Evolutionary conservation across 2,113 vertebrate genomes (phyloP).

Genomic region (Illadopsis cleaveri): DNA sequence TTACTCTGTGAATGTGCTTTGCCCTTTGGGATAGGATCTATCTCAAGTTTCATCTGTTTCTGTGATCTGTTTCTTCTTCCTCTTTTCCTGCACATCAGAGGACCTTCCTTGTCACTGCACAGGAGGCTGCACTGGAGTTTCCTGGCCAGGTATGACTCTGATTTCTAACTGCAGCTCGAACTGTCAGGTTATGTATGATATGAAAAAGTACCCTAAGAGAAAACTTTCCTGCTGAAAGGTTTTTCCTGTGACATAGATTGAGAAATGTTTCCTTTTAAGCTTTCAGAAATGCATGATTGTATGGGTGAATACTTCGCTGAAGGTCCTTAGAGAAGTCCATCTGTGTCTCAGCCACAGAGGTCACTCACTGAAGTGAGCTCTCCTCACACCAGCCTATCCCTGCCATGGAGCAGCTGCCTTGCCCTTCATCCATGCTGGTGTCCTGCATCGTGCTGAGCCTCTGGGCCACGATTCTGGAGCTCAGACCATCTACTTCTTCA

Average conservation of each 20-base stretch:
- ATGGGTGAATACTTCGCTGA: background rate
- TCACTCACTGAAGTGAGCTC: background rate
- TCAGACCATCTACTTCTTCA: background rate
- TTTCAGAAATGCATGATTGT: background rate
- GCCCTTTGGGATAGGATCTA: background rate
- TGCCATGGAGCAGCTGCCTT: background rate
- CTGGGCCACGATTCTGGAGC: background rate
- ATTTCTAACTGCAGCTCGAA: background rate
- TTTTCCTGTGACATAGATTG: background rate
- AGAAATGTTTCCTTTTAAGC: background rate
- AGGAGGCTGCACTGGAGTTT: background rate
- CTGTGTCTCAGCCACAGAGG: background rate
- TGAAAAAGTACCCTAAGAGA: background rate
- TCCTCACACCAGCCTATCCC: background rate
- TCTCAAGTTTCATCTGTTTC: background rate
- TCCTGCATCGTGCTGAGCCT: background rate
- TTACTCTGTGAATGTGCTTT: background rate
- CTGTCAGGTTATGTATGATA: background rate
- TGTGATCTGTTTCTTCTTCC: no score
- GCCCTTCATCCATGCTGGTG: background rate
- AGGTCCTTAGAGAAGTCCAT: background rate
- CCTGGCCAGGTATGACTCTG: no score
- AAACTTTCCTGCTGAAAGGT: background rate
- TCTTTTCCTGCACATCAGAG: background rate
- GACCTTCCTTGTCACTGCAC: background rate